Evolutionary conservation across 2,888 invertebrate species (phyloP), one percentile per base, ranked within the genome.

Genomic region (Drosophila nr. perissopoda): DNA sequence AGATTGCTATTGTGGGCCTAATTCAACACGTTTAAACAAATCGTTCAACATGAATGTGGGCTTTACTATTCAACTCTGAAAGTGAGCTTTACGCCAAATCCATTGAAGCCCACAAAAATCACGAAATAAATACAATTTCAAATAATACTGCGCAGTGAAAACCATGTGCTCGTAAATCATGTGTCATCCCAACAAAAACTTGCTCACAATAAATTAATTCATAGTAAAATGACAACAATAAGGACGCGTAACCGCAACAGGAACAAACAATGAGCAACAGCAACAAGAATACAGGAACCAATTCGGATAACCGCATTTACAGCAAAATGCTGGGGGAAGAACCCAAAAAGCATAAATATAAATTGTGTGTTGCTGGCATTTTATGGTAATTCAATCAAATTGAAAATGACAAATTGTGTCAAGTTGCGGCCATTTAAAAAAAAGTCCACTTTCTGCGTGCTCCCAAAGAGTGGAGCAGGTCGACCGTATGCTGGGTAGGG

Each of bases 361-460:
- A 89, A 81, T 78, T 86, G 81, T 85, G 78, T 73, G 81, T 72
- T 70, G 69, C 70, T 83, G 65, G 78, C 73, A 78, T 77, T 85
- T 85, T 85, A 87, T 87, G 83, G 88, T 76, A 89, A 87, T 83
- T 88, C 81, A 86, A 89, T 89, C 83, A 89, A 87, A 87, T 86
- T 83, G 73, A 88, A 87, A 83, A 86, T 89, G 90, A 87, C 87
- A 87, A 87, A 87, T 87, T 87, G 88, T 89, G 79, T 87, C 83
- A 85, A 87, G 83, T 82, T 87, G 87, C 64, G 87, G 87, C 82
- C 75, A 73, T 61, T 60, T 48, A 33, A 56, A 54, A 54, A 31
- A 11, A 18, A 11, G 13, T 6, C 21, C 7, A 53, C 18, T 34
- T 36, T n/a, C 3, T 0, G 34, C 13, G 16, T n/a, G 18, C 18